Percentiles rank a stretch among this genome's conserved stretches.
Evolutionary conservation across 2,797 vertebrate genomes (phyloP).

Genomic region (Aphelocoma californica): DNA sequence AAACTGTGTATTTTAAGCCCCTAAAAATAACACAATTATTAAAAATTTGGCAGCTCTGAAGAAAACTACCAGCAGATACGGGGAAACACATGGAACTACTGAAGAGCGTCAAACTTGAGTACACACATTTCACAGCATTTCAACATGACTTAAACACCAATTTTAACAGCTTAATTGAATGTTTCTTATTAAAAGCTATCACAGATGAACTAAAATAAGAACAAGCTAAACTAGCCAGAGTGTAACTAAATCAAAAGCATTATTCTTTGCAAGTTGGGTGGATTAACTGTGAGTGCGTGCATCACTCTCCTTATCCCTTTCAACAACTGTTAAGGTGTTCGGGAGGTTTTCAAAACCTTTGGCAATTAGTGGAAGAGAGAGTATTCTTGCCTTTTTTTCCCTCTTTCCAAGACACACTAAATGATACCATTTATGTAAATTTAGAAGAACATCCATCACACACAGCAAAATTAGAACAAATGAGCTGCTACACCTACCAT

Average conservation of each 20-base stretch:
- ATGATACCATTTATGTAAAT: background rate
- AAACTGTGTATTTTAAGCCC: conserved; percentile 25
- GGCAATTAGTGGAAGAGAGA: background rate
- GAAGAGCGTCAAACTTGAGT: conserved; percentile 44
- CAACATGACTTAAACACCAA: conserved; percentile 49
- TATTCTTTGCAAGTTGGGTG: background rate
- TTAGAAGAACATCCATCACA: background rate
- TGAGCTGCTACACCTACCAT: background rate
- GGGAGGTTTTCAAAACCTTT: background rate
- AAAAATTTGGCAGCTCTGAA: conserved; percentile 55
- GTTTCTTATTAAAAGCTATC: conserved; percentile 50
- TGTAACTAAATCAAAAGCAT: conserved; percentile 25
- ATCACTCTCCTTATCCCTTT: background rate
- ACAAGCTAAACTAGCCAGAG: background rate
- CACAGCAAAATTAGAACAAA: background rate
- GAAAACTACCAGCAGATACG: conserved; percentile 27
- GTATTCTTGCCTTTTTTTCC: background rate
- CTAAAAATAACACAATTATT: conserved; percentile 65
- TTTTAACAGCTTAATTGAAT: conserved; percentile 57
- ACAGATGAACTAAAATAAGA: conserved; percentile 40
- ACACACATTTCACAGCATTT: conserved; percentile 43
- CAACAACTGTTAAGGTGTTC: background rate
- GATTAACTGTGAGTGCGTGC: background rate
- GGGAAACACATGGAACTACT: conserved; percentile 44
- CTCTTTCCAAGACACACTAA: background rate